Evolutionary conservation across 1,140 invertebrate genomes (phyloP), one percentile per base, ranked within the genome.

Genomic region (Brachionus plicatilis): DNA sequence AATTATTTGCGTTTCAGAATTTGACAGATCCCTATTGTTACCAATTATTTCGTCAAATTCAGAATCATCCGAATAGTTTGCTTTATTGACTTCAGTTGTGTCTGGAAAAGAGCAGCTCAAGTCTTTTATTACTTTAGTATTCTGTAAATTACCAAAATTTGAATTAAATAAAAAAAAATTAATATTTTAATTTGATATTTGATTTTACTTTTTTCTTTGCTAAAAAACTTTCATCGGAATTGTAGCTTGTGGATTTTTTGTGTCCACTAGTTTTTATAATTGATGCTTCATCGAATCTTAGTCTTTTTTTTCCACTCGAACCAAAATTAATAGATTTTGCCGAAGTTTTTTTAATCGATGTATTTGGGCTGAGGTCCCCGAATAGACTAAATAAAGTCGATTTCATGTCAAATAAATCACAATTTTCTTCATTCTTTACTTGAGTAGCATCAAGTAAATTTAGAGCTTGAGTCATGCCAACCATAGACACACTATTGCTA

Each of bases 31-130:
- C 27, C 45, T 53, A 47, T 76, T 76, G 20, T 76, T 50, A 24
- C 72, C 72, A 29, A 76, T 47, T 12, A 76, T 27, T 50, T 76
- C 72, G 43, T 76, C 72, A 50, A 76, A 76, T 50, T 76, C 72
- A 24, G 72, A 76, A 76, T 76, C 72, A n/a, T 76, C 72, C 5
- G 72, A 76, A 41, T 45, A 75, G 50, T 76, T 76, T 27, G 8
- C 47, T 50, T 50, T 29, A 8, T 14, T 20, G 14, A 0, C 17
- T 14, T 20, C 11, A 76, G 8, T 43, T 8, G 7, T 17, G n/a
- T 53, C 72, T 3, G 24, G 9, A 50, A 76, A 76, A 11, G 45
- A 76, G 3, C 9, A 47, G 27, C 72, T 76, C 11, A 76, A 27
- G 20, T 76, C 72, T 76, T 50, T 76, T 12, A 76, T 27, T 3